These are phyloP conservation scores for Pocillopora grandis DNA, from an alignment of 92 coral and sea anemone species.

Conservation along the genomic window DNA sequence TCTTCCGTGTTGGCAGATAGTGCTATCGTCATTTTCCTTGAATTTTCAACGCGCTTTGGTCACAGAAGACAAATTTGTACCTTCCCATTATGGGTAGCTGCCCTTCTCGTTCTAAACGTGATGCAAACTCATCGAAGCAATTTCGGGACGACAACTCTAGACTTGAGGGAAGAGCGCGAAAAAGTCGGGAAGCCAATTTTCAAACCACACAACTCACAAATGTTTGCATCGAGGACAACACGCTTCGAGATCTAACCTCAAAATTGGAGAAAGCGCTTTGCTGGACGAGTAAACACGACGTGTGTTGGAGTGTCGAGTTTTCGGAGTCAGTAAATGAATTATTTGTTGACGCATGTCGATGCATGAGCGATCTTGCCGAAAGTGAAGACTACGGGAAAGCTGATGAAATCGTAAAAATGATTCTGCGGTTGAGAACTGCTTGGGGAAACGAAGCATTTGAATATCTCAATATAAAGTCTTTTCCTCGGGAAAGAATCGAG, in stretches of 20 bases:
- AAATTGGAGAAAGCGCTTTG: conserved; percentile 36
- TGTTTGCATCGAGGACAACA: conserved; percentile 26
- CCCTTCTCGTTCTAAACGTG: conserved; percentile 14
- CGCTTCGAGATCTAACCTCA: background rate
- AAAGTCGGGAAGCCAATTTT: background rate
- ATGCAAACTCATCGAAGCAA: background rate
- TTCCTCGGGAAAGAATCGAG: conserved; percentile 62
- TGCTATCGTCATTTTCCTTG: background rate
- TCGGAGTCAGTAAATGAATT: conserved; percentile 28
- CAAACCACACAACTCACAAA: conserved; percentile 17
- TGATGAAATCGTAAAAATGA: conserved; percentile 50
- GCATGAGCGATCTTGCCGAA: conserved; percentile 54
- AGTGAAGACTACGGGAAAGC: conserved; percentile 27
- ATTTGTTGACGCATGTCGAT: conserved; percentile 31
- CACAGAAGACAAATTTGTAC: background rate
- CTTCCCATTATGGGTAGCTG: conserved; percentile 19
- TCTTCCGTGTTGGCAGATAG: too few species aligned
- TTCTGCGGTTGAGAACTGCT: conserved; percentile 33
- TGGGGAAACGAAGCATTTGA: conserved; percentile 57
- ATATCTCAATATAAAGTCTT: conserved; percentile 51
- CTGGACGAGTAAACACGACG: conserved; percentile 40
- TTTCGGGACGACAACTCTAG: background rate
- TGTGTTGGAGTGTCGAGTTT: conserved; percentile 28
- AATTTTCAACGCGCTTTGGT: background rate
- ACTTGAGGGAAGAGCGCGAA: background rate